phyloP scores from a whole-genome alignment of 2,113 vertebrate genomes.

The Cephalopholis sonnerati region DNA sequence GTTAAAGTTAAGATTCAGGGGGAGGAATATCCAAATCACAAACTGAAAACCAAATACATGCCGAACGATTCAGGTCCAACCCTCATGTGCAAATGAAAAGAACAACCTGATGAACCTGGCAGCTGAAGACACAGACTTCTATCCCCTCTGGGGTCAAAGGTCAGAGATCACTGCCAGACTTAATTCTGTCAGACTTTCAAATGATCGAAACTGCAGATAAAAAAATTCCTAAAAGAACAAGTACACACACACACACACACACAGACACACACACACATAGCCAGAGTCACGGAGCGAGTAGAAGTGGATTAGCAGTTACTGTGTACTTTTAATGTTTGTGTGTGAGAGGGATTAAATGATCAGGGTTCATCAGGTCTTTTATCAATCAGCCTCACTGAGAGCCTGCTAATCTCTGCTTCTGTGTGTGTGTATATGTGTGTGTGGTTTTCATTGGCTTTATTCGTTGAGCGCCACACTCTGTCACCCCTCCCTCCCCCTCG shows the following conservation, averaged over 20 bases:
- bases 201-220: no score
- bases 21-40: no score
- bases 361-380: slow-evolving; percentile 41
- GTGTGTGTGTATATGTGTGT: slow-evolving; percentile 8
- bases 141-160: not conserved
- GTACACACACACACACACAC: not conserved
- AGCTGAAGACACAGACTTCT: no score
- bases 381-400: slow-evolving; percentile 37
- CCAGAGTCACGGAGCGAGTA: not conserved
- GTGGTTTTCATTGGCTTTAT: not conserved
- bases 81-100: no score
- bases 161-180: not conserved
- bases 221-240: not conserved
- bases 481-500: not conserved
- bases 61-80: no score
- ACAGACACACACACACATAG: not conserved
- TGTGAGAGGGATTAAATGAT: slow-evolving; percentile 46
- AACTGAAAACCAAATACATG: no score
- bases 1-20: no score
- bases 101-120: not conserved
- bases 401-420: not conserved
- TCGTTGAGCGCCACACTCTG: not conserved
- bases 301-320: slow-evolving; percentile 39
- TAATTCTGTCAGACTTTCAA: not conserved
- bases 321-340: slow-evolving; percentile 28